phyloP scores from a whole-genome alignment of 53 echinoderm and acorn worm species.

The Luidia sarsii region DNA sequence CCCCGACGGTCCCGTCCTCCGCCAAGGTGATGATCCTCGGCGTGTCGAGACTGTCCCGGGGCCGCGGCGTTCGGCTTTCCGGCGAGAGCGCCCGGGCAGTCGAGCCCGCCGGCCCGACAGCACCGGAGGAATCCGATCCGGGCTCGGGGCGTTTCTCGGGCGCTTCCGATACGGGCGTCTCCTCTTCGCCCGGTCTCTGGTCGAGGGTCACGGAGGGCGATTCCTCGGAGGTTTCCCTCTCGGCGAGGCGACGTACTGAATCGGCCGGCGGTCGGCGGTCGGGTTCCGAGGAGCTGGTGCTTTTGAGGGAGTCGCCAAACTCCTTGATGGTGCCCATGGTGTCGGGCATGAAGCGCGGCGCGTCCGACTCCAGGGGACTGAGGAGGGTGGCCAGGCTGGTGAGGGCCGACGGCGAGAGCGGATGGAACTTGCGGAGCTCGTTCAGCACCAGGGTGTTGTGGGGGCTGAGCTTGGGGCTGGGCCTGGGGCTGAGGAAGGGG shows the following conservation, averaged over 20 bases:
- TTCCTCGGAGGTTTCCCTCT: slow-evolving; percentile 26
- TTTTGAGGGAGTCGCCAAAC: slow-evolving; percentile 82
- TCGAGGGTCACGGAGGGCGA: too few species aligned
- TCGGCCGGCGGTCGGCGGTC: background rate
- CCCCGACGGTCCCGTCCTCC: slow-evolving; percentile 3
- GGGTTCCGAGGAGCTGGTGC: slow-evolving; percentile 56
- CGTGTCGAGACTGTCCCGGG: background rate
- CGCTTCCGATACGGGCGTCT: background rate
- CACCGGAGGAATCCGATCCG: too few species aligned
- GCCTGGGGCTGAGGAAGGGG: background rate
- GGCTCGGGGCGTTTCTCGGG: too few species aligned
- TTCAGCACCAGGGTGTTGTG: slow-evolving; percentile 77
- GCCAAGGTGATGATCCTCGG: slow-evolving; percentile 27
- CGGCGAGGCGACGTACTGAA: slow-evolving; percentile 2
- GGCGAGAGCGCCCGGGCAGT: background rate
- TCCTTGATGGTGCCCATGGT: slow-evolving; percentile 96
- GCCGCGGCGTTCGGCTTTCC: background rate
- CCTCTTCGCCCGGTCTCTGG: background rate
- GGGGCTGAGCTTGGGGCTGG: slow-evolving; percentile 66
- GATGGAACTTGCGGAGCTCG: slow-evolving; percentile 50
- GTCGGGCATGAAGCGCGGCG: slow-evolving; percentile 88
- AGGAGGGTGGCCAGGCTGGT: slow-evolving; percentile 79
- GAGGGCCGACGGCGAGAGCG: slow-evolving; percentile 68
- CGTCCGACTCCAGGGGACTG: slow-evolving; percentile 77
- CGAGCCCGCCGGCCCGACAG: background rate